Conservation (phyloP, 2,888 invertebrate species). For the Acanthosepion pharaonis region DNA sequence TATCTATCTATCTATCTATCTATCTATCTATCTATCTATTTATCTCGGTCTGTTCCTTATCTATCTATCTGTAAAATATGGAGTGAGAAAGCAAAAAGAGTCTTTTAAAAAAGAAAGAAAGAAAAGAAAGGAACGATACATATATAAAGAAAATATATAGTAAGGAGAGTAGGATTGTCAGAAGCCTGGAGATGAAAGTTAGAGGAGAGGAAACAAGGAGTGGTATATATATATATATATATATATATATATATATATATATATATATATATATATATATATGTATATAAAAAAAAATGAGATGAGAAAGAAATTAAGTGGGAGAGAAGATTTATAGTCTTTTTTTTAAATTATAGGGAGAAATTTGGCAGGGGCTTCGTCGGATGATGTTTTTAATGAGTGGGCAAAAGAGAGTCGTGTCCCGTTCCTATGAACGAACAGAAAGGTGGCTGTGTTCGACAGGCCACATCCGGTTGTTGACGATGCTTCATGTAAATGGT, state of each 20-base stretch:
- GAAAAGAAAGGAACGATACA: not conserved
- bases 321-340: constrained; percentile 7
- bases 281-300: not conserved
- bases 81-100: not conserved
- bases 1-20: too few species aligned
- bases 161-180: not conserved
- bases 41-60: too few species aligned
- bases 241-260: too few species aligned
- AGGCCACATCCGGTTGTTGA: constrained; percentile 33
- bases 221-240: not conserved
- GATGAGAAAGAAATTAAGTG: constrained; percentile 33
- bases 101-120: not conserved
- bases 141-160: not conserved
- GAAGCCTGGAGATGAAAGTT: not conserved
- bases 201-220: not conserved
- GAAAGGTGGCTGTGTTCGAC: constrained; percentile 33
- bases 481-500: constrained; percentile 22
- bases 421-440: constrained; percentile 16
- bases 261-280: not conserved
- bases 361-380: not conserved
- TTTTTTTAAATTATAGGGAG: not conserved
- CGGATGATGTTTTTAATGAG: not conserved
- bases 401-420: not conserved
- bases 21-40: too few species aligned
- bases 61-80: too few species aligned